Base-by-base conservation (phyloP, 2,888 invertebrate genomes). In the Sminthurides aquaticus region DNA sequence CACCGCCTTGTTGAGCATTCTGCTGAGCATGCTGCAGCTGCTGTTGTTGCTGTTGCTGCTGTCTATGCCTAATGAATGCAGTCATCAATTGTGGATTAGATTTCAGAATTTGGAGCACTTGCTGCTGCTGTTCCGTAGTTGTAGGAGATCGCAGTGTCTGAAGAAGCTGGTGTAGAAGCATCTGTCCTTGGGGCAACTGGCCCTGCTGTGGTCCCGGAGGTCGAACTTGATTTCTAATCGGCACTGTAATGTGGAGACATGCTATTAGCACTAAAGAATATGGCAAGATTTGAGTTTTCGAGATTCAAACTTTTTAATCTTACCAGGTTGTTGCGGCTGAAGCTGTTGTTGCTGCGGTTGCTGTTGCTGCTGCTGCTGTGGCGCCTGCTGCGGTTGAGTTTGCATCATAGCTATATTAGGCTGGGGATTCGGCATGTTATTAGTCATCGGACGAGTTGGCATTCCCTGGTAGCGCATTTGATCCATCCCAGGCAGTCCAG, bases 1-100 rank as follows among this genome's bases (percentile, higher is more conserved):
- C 80, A 62, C 80, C 80, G 60, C 80, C 78, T 74, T 81, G 80
- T 74, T 83, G 83, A 52, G 52, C 20, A 52, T 52, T 52, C 74
- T 75, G 76, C 43, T 69, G 69, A 20, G 69, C 70, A 43, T 71
- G 72, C 43, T 70, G 69, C 71, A 71, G 72, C 49, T 75, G 74
- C 43, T 73, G 74, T 58, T 72, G 68, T 57, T 75, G 78, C 69
- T 79, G 79, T 68, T 79, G 75, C 69, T 78, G 76, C 66, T 89
- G 87, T 78, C 90, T 83, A 79, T 91, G 91, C 77, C 93, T 92
- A 72, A 96, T 90, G 78, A 93, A 93, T 62, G 94, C 92, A 64
- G 94, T 92, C 92, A 96, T 95, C 57, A 97, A 83, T 75, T 91
- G 91, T 49, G 96, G 96, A 81, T 95, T 93, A 71, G 90, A 88